These are phyloP conservation scores for Myripristis jacobus DNA, from an alignment of 2,797 vertebrate genomes.

Conservation along the genomic window DNA sequence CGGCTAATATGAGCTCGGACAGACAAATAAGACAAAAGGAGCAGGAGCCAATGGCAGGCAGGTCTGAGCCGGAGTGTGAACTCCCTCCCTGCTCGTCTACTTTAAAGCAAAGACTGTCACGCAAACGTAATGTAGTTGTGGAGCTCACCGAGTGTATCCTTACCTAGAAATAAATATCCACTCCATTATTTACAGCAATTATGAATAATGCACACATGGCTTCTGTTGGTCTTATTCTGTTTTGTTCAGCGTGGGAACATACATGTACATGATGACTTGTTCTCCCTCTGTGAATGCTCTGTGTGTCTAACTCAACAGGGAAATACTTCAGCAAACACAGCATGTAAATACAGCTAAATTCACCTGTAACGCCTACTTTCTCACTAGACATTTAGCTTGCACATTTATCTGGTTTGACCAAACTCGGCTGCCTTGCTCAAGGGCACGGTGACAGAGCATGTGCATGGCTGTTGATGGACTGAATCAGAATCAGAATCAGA, in stretches of 20 bases:
- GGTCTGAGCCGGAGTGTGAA: too few relatives aligned
- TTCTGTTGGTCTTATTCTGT: conserved; percentile 31
- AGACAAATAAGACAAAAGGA: conserved; percentile 10
- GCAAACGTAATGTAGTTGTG: conserved; percentile 42
- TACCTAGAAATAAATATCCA: conserved; percentile 58
- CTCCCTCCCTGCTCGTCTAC: not conserved
- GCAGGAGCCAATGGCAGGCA: not conserved
- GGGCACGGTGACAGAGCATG: too few relatives aligned
- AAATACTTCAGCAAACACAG: too few relatives aligned
- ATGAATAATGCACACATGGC: conserved; percentile 58
- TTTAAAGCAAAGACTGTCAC: conserved; percentile 48
- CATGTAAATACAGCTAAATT: too few relatives aligned
- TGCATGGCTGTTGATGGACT: too few relatives aligned
- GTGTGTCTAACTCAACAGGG: not conserved
- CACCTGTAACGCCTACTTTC: too few relatives aligned
- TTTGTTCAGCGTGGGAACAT: not conserved
- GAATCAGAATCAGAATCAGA: too few relatives aligned
- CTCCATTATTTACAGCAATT: conserved; percentile 61
- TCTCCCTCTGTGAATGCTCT: not conserved
- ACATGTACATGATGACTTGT: not conserved
- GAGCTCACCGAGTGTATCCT: conserved; percentile 28
- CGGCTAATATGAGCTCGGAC: not conserved
- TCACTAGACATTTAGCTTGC: too few relatives aligned
- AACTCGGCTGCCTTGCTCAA: too few relatives aligned
- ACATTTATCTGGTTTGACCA: too few relatives aligned